phyloP scores from a whole-genome alignment of 2,888 invertebrate genomes.

The Euplexia lucipara region DNA sequence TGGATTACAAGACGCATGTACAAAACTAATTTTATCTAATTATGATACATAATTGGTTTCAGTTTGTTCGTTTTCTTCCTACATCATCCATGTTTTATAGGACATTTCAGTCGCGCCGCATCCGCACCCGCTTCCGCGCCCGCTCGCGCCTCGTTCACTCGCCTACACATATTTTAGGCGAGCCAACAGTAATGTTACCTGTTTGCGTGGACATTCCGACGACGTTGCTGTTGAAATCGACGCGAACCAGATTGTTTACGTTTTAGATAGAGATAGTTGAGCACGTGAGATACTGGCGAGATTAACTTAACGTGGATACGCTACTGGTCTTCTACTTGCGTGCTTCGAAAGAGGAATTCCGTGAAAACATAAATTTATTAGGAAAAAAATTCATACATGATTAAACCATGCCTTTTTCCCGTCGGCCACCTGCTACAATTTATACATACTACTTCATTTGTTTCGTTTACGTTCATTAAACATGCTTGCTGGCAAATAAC shows the following conservation, averaged over 20 bases:
- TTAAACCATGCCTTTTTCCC: not conserved
- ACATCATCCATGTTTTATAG: not conserved
- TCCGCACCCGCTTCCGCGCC: slow-evolving; percentile 5
- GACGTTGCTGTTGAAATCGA: slow-evolving; percentile 83
- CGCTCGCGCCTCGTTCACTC: slow-evolving; percentile 15
- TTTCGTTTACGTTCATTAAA: no score
- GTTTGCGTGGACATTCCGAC: slow-evolving; percentile 73
- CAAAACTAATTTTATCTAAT: not conserved
- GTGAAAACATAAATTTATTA: not conserved
- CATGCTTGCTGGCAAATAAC: no score
- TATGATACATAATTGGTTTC: not conserved
- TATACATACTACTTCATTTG: no score
- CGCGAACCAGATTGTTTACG: slow-evolving; percentile 88
- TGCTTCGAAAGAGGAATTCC: not conserved
- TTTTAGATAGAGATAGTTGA: slow-evolving; percentile 87
- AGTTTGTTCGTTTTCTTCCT: not conserved
- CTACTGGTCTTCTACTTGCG: slow-evolving; percentile 38
- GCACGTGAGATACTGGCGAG: slow-evolving; percentile 75
- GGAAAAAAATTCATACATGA: not conserved
- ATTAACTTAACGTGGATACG: slow-evolving; percentile 71
- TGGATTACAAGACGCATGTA: not conserved
- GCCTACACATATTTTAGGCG: slow-evolving; percentile 71
- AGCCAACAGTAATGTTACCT: slow-evolving; percentile 74
- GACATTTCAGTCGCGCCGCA: slow-evolving; percentile 2
- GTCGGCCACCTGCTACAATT: not conserved